Evolutionary conservation across 2,888 invertebrate species (phyloP).

Genomic region (Nomada lathburiana): DNA sequence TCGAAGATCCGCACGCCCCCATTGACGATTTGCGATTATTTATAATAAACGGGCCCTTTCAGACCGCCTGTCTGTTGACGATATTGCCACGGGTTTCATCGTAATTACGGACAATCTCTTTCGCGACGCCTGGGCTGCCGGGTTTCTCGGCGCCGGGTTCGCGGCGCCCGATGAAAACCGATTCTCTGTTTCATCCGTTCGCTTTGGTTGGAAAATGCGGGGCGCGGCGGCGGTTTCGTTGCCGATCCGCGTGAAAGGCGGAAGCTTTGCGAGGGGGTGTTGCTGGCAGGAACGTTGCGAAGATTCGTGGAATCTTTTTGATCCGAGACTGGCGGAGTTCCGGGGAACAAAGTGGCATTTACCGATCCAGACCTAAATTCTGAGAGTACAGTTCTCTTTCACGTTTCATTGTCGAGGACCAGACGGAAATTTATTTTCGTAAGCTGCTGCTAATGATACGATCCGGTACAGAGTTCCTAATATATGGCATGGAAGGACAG

Average conservation of each 20-base stretch:
- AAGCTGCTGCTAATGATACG: no score
- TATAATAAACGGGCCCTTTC: constrained; percentile 43
- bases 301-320: constrained; percentile 2
- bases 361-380: background rate
- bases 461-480: no score
- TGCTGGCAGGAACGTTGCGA: background rate
- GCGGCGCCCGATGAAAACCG: constrained; percentile 12
- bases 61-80: constrained; percentile 36
- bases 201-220: no score
- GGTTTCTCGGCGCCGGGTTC: background rate
- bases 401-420: no score
- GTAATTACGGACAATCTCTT: constrained; percentile 48
- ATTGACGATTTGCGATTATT: constrained; percentile 55
- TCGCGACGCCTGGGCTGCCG: constrained; percentile 13
- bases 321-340: background rate
- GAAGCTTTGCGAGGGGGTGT: background rate
- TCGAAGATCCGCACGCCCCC: constrained; percentile 34
- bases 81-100: constrained; percentile 34
- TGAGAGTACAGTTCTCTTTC: background rate
- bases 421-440: no score
- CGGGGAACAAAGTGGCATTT: background rate
- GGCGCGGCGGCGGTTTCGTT: background rate
- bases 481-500: no score
- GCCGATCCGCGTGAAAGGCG: background rate
- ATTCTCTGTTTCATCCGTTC: constrained; percentile 5